A percentile compares a stretch with the other conserved stretches of the same genome.
These are phyloP conservation scores for Aleiodes testaceus DNA, from an alignment of 2,888 invertebrate species.

Conservation along the genomic window DNA sequence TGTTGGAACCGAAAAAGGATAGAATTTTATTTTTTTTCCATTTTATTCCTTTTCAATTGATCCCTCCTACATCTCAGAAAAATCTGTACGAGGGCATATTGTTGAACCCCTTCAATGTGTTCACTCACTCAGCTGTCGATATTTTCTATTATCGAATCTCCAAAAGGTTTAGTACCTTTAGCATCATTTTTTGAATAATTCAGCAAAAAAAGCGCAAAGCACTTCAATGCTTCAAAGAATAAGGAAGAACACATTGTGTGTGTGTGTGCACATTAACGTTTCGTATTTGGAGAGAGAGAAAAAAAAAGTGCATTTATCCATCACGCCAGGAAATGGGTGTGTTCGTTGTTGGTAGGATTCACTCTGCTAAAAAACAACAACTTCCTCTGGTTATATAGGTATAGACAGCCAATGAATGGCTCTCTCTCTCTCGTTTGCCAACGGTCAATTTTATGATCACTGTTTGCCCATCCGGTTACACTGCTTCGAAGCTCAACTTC, in stretches of 20 bases:
- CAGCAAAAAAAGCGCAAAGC: neutral
- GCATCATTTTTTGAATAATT: no score
- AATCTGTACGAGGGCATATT: slow-evolving; percentile 7
- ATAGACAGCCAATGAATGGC: slow-evolving; percentile 12
- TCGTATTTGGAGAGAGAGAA: neutral
- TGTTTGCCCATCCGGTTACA: slow-evolving; percentile 27
- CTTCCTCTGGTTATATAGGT: slow-evolving; percentile 41
- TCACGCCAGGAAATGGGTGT: slow-evolving; percentile 52
- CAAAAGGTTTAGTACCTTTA: no score
- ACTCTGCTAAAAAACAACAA: slow-evolving; percentile 25
- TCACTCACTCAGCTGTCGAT: slow-evolving; percentile 58
- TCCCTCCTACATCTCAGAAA: slow-evolving; percentile 43
- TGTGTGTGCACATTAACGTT: slow-evolving; percentile 35
- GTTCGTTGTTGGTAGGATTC: slow-evolving; percentile 45
- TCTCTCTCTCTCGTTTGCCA: slow-evolving; percentile 15
- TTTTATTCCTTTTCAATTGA: slow-evolving; percentile 43
- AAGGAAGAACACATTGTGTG: slow-evolving; percentile 5
- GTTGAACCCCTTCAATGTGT: slow-evolving; percentile 29
- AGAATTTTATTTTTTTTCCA: slow-evolving; percentile 58
- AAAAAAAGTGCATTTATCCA: slow-evolving; percentile 39
- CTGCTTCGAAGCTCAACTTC: slow-evolving; percentile 9
- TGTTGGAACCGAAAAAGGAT: slow-evolving; percentile 59
- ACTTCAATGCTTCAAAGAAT: neutral
- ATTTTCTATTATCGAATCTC: slow-evolving; percentile 53
- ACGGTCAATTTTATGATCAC: slow-evolving; percentile 31